Conservation (phyloP, 2,113 vertebrate species). For the Cairina moschata region DNA sequence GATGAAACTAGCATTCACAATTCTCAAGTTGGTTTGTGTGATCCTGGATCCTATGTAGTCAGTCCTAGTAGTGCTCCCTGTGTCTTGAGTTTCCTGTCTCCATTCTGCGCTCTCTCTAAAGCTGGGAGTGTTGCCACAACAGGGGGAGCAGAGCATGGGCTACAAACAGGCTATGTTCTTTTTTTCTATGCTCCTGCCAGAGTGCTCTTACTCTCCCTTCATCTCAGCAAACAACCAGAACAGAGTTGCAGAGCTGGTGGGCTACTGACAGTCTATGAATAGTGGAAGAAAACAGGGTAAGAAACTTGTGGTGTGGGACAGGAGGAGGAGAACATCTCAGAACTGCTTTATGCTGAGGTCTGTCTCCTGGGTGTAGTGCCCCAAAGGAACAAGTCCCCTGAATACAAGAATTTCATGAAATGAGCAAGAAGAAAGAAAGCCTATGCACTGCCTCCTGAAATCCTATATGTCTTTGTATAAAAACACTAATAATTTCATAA, state of each 20-base stretch:
- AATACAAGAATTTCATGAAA: background rate
- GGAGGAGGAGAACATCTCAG: background rate
- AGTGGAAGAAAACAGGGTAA: background rate
- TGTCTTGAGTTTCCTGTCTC: background rate
- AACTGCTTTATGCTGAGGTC: background rate
- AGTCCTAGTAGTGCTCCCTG: background rate
- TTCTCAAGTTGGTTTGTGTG: fast-evolving
- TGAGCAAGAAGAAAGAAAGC: background rate
- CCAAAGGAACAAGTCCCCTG: background rate
- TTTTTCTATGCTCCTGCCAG: background rate
- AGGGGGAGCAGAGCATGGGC: background rate
- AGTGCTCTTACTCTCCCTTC: background rate
- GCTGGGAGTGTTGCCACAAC: background rate
- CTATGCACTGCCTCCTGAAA: background rate
- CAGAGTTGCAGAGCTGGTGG: background rate
- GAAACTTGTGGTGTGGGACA: background rate
- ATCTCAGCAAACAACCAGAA: background rate
- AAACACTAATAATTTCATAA: background rate
- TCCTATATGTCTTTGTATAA: background rate
- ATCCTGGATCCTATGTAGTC: background rate
- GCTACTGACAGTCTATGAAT: fast-evolving
- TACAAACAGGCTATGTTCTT: background rate
- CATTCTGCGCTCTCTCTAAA: background rate
- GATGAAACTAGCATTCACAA: background rate
- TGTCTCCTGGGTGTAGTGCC: background rate